phyloP scores from a whole-genome alignment of 2,888 invertebrate genomes.

The Apodemia mormo region DNA sequence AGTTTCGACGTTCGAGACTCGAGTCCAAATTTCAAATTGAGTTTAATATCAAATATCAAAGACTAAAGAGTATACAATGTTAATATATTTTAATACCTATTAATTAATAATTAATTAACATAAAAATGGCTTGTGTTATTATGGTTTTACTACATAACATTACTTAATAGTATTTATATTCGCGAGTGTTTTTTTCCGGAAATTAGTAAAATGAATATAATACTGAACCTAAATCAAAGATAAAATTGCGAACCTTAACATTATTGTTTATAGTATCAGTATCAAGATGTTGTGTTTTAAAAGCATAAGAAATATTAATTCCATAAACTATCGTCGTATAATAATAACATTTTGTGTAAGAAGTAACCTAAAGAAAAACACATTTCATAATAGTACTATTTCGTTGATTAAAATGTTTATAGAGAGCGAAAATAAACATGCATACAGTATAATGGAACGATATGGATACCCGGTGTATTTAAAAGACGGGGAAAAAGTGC shows the following conservation, averaged over 20 bases:
- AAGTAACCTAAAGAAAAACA: conserved; percentile 27
- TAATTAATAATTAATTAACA: too few species aligned
- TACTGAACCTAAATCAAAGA: neutral
- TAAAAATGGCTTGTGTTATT: too few species aligned
- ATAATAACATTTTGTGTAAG: neutral
- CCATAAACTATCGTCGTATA: neutral
- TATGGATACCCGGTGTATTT: conserved; percentile 56
- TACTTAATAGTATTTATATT: too few species aligned
- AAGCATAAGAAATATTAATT: neutral
- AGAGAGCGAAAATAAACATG: conserved; percentile 70
- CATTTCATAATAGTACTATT: conserved; percentile 45
- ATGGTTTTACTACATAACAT: too few species aligned
- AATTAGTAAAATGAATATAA: neutral
- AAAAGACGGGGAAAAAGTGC: conserved; percentile 28
- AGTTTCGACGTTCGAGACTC: too few species aligned
- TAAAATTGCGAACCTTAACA: neutral
- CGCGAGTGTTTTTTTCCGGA: too few species aligned
- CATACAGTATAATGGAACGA: conserved; percentile 61
- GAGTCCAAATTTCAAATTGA: too few species aligned
- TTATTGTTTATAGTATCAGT: neutral
- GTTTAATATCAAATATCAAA: too few species aligned
- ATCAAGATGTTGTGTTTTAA: neutral
- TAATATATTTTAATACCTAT: too few species aligned
- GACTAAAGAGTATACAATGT: too few species aligned
- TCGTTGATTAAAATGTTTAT: conserved; percentile 55